These are phyloP conservation scores for Gouania willdenowi DNA, from an alignment of 2,797 vertebrate species.

Conservation along the genomic window DNA sequence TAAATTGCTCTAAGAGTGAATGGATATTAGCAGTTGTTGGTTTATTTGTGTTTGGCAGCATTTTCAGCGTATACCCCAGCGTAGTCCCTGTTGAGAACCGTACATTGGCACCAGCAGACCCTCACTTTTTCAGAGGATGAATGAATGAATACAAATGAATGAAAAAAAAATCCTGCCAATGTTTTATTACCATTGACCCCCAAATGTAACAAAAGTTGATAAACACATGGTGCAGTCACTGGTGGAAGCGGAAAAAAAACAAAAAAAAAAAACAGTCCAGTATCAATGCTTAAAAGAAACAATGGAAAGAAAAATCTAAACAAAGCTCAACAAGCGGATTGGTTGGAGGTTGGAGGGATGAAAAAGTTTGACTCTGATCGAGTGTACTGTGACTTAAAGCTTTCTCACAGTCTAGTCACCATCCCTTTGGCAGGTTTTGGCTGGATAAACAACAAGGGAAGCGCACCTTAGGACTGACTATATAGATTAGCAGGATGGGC, in stretches of 20 bases:
- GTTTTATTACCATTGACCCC: no score
- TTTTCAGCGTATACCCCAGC: no score
- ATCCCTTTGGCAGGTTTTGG: constrained; percentile 1
- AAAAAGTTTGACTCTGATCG: constrained; percentile 23
- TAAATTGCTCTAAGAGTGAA: no score
- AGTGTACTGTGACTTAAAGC: constrained; percentile 11
- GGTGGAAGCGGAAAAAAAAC: constrained; percentile 8
- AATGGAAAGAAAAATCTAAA: constrained; percentile 38
- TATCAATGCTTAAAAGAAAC: constrained; percentile 21
- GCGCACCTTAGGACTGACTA: not conserved
- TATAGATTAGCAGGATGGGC: not conserved
- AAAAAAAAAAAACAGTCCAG: not conserved
- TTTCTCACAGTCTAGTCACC: constrained; percentile 29
- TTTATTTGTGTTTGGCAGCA: no score
- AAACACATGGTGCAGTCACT: constrained; percentile 17
- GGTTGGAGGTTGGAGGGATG: constrained; percentile 22
- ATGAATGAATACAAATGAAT: no score
- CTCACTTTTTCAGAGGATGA: no score
- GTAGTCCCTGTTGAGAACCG: no score
- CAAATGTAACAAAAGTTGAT: not conserved
- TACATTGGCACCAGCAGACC: no score
- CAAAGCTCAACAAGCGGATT: constrained; percentile 42
- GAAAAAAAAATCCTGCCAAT: no score
- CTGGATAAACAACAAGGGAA: constrained; percentile 26
- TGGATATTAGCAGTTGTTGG: no score